phyloP scores from a whole-genome alignment of 2,113 vertebrate species.

The Melozone crissalis region DNA sequence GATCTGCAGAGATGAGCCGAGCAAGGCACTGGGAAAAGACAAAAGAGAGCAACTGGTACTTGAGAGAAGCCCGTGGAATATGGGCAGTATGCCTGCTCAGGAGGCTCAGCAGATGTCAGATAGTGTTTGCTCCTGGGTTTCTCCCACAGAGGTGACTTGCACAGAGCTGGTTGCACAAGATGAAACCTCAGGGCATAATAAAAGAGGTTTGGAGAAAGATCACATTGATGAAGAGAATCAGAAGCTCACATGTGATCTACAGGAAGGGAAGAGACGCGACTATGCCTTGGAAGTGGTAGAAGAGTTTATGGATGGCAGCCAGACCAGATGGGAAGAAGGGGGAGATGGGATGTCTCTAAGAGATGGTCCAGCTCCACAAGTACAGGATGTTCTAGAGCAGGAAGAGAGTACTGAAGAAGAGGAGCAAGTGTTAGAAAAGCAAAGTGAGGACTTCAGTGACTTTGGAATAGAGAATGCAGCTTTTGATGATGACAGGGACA shows the following conservation, averaged over 20 bases:
- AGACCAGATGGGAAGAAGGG: background rate
- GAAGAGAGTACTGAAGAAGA: conserved; percentile 53
- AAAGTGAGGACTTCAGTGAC: conserved; percentile 56
- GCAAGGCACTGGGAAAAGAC: background rate
- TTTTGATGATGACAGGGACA: conserved; percentile 86
- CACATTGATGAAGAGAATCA: conserved; percentile 61
- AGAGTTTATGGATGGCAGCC: background rate
- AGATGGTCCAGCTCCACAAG: background rate
- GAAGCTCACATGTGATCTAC: background rate
- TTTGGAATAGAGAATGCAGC: conserved; percentile 90
- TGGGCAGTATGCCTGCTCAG: background rate
- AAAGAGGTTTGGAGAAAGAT: conserved; percentile 63
- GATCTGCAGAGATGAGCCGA: background rate
- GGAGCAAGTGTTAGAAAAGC: conserved; percentile 59
- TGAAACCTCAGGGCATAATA: conserved; percentile 83
- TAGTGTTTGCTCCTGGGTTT: conserved; percentile 35
- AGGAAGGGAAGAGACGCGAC: background rate
- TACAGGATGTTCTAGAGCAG: conserved; percentile 7
- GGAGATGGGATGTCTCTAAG: background rate
- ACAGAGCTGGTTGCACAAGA: conserved; percentile 81
- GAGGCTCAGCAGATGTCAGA: conserved; percentile 6
- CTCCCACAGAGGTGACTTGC: conserved; percentile 66
- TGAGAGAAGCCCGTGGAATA: background rate
- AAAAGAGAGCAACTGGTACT: background rate
- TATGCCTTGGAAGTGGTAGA: conserved; percentile 32